Base-by-base conservation (phyloP, 2,797 vertebrate genomes). In the Tenualosa ilisha region DNA sequence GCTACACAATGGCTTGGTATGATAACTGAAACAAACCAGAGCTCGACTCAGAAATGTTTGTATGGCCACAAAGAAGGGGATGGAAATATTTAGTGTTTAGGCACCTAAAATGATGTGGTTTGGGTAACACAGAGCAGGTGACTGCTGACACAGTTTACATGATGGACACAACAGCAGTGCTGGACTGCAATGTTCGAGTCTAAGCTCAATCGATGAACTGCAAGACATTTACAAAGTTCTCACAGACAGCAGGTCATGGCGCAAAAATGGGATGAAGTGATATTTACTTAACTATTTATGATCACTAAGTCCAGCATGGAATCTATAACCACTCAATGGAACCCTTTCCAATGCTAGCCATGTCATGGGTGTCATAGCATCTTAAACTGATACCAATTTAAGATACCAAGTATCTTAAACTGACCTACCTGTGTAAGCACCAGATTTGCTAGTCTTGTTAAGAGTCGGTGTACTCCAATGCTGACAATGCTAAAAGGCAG, bases 141-240 rank as follows among this genome's bases (percentile, higher is more conserved):
- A 82, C 85, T 68, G 86, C 81, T 87, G 89, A 53, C 88, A 87
- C 87, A 72, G 81, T 89, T 90, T 31, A 72, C 65, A 37, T 82
- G n/a, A 82, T 53, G 49, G 17, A 54, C 13, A 24, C 81, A 54
- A 54, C 81, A 82, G 22, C 65, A 72, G 26, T 15, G 11, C 26
- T 15, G 65, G 26, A 24, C 61, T 63, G 26, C 7, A 31, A 72
- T 37, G 65, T 72, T 37, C 1, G 6, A 26, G 61, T 63, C n/a
- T 63, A 2, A 26, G 65, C 26, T 72, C 65, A n/a, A 65, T 1
- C 65, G 5, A 37, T 37, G 26, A 72, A 31, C 65, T 11, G 13
- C 5, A 31, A 13, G 65, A 72, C 26, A 17, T 13, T 31, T 37
- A 26, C 31, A 72, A 3, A 12, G 26, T 37, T 9, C 65, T 37